Percentiles rank a stretch among this genome's conserved stretches.
These are phyloP conservation scores for Xestia sexstrigata DNA, from an alignment of 2,888 invertebrate species.

Conservation along the genomic window DNA sequence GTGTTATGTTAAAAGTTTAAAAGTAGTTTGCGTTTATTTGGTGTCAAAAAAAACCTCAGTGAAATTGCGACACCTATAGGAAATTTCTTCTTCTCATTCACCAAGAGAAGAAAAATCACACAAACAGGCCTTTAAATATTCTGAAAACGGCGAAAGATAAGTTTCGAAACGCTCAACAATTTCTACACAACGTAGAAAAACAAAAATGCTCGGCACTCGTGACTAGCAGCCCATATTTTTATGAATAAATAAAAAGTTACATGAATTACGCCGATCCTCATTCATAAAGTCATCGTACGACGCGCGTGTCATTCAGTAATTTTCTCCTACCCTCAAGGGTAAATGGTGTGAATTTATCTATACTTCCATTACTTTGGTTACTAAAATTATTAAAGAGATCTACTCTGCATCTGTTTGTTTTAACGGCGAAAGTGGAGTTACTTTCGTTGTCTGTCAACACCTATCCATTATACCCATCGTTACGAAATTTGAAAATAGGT, in stretches of 20 bases:
- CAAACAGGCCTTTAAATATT: not conserved
- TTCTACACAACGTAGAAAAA: not conserved
- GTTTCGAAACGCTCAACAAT: not conserved
- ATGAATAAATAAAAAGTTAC: slow-evolving; percentile 49
- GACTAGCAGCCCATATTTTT: slow-evolving; percentile 12
- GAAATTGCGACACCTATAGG: not conserved
- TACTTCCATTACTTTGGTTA: slow-evolving; percentile 1
- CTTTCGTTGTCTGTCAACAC: too few relatives aligned
- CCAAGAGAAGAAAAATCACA: not conserved
- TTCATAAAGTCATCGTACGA: slow-evolving; percentile 30
- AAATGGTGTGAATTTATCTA: slow-evolving; percentile 40
- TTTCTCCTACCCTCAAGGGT: slow-evolving; percentile 20
- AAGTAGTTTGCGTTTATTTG: not conserved
- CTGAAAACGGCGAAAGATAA: not conserved
- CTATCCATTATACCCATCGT: too few relatives aligned
- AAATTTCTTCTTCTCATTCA: not conserved
- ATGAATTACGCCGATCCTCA: slow-evolving; percentile 34
- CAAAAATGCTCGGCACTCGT: slow-evolving; percentile 10
- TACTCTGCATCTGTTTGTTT: too few relatives aligned
- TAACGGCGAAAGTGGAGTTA: too few relatives aligned
- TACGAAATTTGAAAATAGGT: too few relatives aligned
- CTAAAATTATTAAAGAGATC: not conserved
- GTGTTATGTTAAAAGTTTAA: not conserved
- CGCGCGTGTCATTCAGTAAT: slow-evolving; percentile 44
- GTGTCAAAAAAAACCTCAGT: not conserved